These are phyloP conservation scores for Fratercula arctica DNA, from an alignment of 2,797 vertebrate species.

Conservation along the genomic window DNA sequence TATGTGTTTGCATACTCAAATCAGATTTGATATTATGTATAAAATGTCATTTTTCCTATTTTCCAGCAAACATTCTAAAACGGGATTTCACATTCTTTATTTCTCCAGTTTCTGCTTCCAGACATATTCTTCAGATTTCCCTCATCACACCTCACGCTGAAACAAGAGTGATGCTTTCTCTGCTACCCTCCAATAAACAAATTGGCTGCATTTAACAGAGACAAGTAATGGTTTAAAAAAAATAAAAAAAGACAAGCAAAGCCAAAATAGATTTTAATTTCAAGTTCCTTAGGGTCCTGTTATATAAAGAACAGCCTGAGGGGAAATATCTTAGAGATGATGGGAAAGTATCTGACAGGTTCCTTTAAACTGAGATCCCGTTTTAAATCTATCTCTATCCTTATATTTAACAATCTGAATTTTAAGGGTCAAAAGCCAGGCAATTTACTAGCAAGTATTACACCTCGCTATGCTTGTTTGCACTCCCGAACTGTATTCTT, in stretches of 20 bases:
- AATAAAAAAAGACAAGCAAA: neutral
- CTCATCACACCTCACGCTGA: neutral
- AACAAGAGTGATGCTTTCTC: neutral
- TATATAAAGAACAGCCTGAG: neutral
- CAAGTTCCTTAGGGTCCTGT: neutral
- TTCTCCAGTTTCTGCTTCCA: neutral
- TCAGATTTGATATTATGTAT: neutral
- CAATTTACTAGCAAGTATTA: neutral
- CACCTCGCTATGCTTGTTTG: neutral
- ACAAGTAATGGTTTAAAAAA: neutral
- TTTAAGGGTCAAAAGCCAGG: neutral
- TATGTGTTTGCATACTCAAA: neutral
- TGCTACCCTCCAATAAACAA: neutral
- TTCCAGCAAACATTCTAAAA: neutral
- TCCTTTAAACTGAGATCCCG: neutral
- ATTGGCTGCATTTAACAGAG: neutral
- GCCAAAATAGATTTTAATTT: neutral
- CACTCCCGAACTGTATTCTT: neutral
- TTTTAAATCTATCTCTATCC: neutral
- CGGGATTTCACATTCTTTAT: neutral
- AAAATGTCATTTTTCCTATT: neutral
- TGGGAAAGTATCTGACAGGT: neutral
- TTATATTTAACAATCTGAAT: neutral
- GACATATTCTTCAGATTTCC: neutral
- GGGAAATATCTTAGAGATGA: neutral